These are phyloP conservation scores for Temnothorax ravouxi DNA, from an alignment of 2,888 invertebrate species.

Conservation along the genomic window DNA sequence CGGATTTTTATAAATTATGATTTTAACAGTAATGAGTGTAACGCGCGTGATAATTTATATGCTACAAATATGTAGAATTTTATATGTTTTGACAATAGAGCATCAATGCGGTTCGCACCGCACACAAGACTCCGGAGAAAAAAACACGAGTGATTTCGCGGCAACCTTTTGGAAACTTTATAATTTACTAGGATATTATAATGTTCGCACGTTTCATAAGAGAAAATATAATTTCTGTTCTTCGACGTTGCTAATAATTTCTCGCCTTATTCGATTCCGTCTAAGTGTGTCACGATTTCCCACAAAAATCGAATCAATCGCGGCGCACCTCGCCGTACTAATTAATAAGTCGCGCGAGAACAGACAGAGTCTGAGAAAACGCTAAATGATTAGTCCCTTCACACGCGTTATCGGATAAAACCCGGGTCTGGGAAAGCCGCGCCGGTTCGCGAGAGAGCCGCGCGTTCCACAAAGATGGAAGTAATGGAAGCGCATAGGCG, in stretches of 20 bases:
- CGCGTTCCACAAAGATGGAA: slow-evolving; percentile 11
- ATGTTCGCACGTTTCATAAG: neutral
- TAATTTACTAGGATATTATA: neutral
- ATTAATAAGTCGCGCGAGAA: slow-evolving; percentile 25
- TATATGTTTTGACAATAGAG: neutral
- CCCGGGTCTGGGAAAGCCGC: slow-evolving; percentile 31
- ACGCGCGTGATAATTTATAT: neutral
- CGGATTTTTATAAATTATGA: slow-evolving; percentile 3
- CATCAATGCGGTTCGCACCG: neutral
- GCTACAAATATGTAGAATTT: neutral
- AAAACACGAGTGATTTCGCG: neutral
- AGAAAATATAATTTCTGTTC: slow-evolving; percentile 20
- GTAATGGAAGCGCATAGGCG: slow-evolving; percentile 35
- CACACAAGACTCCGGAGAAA: neutral
- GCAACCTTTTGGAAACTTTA: neutral
- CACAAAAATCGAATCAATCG: slow-evolving; percentile 1
- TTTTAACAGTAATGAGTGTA: slow-evolving; percentile 11
- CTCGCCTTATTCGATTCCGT: neutral
- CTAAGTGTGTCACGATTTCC: neutral
- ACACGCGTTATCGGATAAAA: slow-evolving; percentile 41
- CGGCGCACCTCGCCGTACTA: neutral
- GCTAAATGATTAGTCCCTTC: slow-evolving; percentile 20
- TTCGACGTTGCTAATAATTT: neutral
- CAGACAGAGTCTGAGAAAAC: slow-evolving; percentile 16
- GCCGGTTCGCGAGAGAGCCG: slow-evolving; percentile 6